A percentile compares a stretch with the other conserved stretches of the same genome.
Conservation (phyloP, 1,140 invertebrate species). For the Drosophila kohkoa region DNA sequence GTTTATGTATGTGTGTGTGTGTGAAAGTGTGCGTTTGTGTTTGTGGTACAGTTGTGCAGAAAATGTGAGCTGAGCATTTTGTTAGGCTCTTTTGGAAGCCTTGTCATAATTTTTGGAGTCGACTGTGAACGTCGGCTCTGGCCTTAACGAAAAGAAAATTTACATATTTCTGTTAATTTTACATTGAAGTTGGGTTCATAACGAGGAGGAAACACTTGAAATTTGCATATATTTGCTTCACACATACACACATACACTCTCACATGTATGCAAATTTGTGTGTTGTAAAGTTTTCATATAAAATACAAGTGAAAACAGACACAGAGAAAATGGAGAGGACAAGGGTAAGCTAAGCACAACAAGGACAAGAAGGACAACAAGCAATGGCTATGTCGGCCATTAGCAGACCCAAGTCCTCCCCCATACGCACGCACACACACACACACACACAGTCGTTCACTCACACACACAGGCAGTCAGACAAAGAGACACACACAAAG, state of each 20-base stretch:
- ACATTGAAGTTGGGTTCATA: conserved; percentile 83
- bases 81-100: conserved; percentile 63
- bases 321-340: conserved; percentile 57
- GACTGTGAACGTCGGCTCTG: conserved; percentile 40
- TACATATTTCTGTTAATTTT: conserved; percentile 84
- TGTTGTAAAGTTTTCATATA: conserved; percentile 81
- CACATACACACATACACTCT: conserved; percentile 50
- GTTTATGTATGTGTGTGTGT: conserved; percentile 1
- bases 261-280: conserved; percentile 76
- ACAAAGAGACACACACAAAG: conserved; percentile 46
- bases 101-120: conserved; percentile 50
- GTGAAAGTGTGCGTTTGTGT: conserved; percentile 2
- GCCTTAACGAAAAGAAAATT: conserved; percentile 78
- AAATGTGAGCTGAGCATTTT: conserved; percentile 22
- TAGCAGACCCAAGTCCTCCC: conserved; percentile 15
- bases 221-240: conserved; percentile 81
- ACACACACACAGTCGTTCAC: conserved; percentile 18
- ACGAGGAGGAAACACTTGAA: conserved; percentile 84
- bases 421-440: conserved; percentile 21
- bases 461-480: conserved; percentile 16
- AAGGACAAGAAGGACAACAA: conserved; percentile 76
- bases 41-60: conserved; percentile 23
- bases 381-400: conserved; percentile 43
- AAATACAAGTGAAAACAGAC: conserved; percentile 82
- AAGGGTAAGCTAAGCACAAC: conserved; percentile 60